Conservation (phyloP, 1,140 invertebrate species). For the Hycleus phaleratus region DNA sequence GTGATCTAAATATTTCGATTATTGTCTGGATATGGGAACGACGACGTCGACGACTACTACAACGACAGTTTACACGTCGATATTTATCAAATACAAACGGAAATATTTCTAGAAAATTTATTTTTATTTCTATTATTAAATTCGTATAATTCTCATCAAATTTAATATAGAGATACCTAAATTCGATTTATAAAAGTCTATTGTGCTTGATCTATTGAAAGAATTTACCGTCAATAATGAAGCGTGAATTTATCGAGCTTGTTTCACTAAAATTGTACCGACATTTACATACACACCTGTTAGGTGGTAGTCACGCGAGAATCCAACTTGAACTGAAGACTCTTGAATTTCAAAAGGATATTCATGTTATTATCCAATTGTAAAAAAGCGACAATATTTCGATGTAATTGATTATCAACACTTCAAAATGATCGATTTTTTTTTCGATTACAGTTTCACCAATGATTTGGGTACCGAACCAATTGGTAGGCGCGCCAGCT, state of each 20-base stretch:
- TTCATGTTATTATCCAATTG: conserved; percentile 2
- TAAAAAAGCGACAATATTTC: too few species aligned
- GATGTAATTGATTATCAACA: not conserved
- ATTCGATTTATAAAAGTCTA: not conserved
- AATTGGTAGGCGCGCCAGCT: conserved; percentile 79
- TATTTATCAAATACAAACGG: conserved; percentile 9
- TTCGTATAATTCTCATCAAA: conserved; percentile 3
- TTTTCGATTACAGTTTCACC: conserved; percentile 63
- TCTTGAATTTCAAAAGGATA: conserved; percentile 12
- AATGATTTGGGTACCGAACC: conserved; percentile 88
- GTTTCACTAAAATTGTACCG: conserved; percentile 1
- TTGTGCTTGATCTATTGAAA: conserved; percentile 1
- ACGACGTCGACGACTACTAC: too few species aligned
- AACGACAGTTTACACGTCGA: conserved; percentile 7
- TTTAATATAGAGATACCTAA: not conserved
- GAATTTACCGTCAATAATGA: conserved; percentile 3
- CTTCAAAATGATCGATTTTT: not conserved
- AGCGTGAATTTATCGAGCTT: conserved; percentile 10
- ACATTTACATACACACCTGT: conserved; percentile 14
- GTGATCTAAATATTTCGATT: conserved; percentile 5
- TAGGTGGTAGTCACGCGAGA: conserved; percentile 9
- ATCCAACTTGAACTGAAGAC: conserved; percentile 13
- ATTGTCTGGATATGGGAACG: conserved; percentile 1
- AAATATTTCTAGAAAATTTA: conserved; percentile 5
- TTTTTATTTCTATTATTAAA: not conserved